Evolutionary conservation across 2,113 vertebrate species (phyloP).

Genomic region (Chauna torquata): DNA sequence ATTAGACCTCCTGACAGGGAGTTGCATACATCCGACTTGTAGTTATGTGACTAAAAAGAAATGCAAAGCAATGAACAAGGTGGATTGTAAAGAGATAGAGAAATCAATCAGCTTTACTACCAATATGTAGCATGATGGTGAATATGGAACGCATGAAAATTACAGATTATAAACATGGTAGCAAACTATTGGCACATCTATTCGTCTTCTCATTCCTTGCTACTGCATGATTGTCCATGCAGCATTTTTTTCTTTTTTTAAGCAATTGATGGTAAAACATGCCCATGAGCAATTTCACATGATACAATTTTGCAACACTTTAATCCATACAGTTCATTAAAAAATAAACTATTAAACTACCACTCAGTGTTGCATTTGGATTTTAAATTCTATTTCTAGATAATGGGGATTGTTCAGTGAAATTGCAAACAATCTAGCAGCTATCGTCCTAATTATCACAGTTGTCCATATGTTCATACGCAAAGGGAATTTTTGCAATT

Average conservation of each 20-base stretch:
- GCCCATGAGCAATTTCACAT: conserved; percentile 36
- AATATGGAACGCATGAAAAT: background rate
- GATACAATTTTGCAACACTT: conserved; percentile 20
- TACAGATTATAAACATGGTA: background rate
- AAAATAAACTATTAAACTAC: conserved; percentile 58
- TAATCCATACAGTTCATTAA: conserved; percentile 55
- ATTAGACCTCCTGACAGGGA: conserved; percentile 65
- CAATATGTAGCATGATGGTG: background rate
- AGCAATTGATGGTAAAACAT: conserved; percentile 18
- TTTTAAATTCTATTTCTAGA: conserved; percentile 64
- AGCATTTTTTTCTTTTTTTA: background rate
- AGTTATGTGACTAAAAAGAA: conserved; percentile 17
- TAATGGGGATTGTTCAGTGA: conserved; percentile 71
- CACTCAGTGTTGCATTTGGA: conserved; percentile 8
- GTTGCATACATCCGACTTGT: conserved; percentile 20
- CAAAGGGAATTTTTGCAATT: conserved; percentile 64
- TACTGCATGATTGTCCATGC: background rate
- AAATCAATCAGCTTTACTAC: conserved; percentile 23
- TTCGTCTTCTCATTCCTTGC: background rate
- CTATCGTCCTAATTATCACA: conserved; percentile 75
- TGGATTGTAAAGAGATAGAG: background rate
- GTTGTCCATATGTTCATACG: conserved; percentile 74
- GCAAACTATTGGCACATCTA: background rate
- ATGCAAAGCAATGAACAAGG: background rate
- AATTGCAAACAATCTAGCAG: conserved; percentile 66